Base-by-base conservation (phyloP, 2,797 vertebrate genomes). In the Muraenolepis orangiensis region DNA sequence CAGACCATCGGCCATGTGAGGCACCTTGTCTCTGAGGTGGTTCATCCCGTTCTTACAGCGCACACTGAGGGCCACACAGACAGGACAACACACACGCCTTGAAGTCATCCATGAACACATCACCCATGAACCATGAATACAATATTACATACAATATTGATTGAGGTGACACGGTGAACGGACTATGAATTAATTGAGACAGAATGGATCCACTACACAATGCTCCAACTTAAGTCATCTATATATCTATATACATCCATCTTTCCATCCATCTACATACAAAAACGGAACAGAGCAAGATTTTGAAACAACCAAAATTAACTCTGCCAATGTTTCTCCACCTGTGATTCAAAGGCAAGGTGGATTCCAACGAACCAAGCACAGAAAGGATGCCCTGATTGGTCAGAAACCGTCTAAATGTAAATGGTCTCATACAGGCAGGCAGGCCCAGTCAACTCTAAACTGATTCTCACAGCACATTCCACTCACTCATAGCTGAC, bases 1-100 rank as follows among this genome's bases (percentile, higher is more conserved):
- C 71, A 94, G 86, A 14, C 93, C 93, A 38, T 95, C 93, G 3
- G 93, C 92, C 82, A 88, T 73, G 81, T 94, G 93, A 2, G 91
- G 90, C 13, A 93, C 76, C 20, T 89, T 66, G 72, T 95, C 92
- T 73, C 90, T 92, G 51, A 93, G 84, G 75, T 96, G 95, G 89
- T 95, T 94, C 94, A 96, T 95, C 61, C 94, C 93, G 14, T 94
- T 95, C 79, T 89, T 94, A 87, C 95, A 96, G 64, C 94, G 93
- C 67, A 92, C 85, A 42, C 95, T 96, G 71, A 46, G 80, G 66
- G 20, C 16, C 29, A 77, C 40, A 46, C 66, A 69, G 57, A 34
- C 57, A 64, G 69, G n/a, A 23, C 11, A 6, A 36, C n/a, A 11
- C 57, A 26, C 51, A 20, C 51, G 0, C n/a, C 51, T 16, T 14